phyloP scores from a whole-genome alignment of 2,888 invertebrate genomes.

The Nomada ferruginata region DNA sequence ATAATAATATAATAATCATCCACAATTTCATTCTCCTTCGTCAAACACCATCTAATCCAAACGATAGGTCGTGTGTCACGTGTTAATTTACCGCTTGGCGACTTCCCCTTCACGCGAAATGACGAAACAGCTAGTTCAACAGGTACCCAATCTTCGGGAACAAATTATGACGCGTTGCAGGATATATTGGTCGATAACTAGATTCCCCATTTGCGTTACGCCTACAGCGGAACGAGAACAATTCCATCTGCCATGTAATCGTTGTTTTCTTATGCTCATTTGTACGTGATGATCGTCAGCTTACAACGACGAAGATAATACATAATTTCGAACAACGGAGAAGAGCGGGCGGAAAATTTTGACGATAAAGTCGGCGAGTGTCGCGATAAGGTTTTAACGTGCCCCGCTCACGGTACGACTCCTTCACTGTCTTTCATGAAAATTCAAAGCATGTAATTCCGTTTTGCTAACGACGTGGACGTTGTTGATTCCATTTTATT shows the following conservation, averaged over 20 bases:
- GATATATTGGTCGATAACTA: constrained; percentile 6
- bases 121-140: background rate
- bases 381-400: constrained; percentile 55
- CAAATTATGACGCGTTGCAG: background rate
- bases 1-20: background rate
- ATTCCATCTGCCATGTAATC: background rate
- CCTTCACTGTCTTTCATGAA: constrained; percentile 5
- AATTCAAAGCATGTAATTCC: constrained; percentile 20
- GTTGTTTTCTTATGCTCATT: background rate
- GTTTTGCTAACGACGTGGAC: constrained; percentile 5
- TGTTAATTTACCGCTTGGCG: background rate
- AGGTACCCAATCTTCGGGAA: constrained; percentile 3
- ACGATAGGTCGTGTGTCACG: background rate
- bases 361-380: constrained; percentile 65
- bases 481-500: constrained; percentile 42
- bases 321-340: constrained; percentile 45
- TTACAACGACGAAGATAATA: constrained; percentile 54
- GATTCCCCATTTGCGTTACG: background rate
- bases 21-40: background rate
- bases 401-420: constrained; percentile 7
- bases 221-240: background rate
- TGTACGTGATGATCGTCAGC: constrained; percentile 1
- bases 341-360: constrained; percentile 73
- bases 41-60: background rate
- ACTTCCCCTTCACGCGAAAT: constrained; percentile 6